A percentile compares a stretch with the other conserved stretches of the same genome.
These are phyloP conservation scores for Campoplex nolae DNA, from an alignment of 2,888 invertebrate genomes.

Conservation along the genomic window DNA sequence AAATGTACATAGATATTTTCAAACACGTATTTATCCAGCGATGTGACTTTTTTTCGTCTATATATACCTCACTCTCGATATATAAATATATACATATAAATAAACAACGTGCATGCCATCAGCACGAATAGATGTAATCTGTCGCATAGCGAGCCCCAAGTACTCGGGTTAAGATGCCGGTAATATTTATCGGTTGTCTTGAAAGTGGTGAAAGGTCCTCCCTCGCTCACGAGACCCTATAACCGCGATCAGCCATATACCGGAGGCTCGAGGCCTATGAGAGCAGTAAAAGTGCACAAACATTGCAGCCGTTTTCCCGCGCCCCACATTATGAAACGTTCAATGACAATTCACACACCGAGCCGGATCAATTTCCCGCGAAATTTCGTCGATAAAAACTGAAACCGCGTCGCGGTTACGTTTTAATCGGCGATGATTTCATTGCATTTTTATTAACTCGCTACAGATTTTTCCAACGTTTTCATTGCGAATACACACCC, in stretches of 20 bases:
- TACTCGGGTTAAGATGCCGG: conserved; percentile 8
- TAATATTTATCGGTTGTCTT: conserved; percentile 72
- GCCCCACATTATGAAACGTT: conserved; percentile 1
- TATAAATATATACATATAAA: conserved; percentile 7
- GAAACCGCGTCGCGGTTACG: background rate
- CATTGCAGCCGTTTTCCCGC: conserved; percentile 50
- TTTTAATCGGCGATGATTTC: background rate
- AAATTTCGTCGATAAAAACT: background rate
- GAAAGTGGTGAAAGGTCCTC: conserved; percentile 74
- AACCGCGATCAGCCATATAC: background rate
- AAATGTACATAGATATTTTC: background rate
- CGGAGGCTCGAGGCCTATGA: conserved; percentile 21
- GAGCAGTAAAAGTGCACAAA: conserved; percentile 31
- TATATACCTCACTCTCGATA: background rate
- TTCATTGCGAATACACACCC: background rate
- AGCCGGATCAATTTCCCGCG: background rate
- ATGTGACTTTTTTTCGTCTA: background rate
- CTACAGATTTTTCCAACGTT: background rate
- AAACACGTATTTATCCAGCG: no score
- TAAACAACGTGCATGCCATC: conserved; percentile 33
- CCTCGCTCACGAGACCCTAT: conserved; percentile 70
- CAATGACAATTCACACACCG: conserved; percentile 1
- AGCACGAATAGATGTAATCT: conserved; percentile 70
- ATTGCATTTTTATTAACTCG: background rate
- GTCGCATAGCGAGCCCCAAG: conserved; percentile 64